Evolutionary conservation across 2,113 vertebrate species (phyloP).

Genomic region (Amphilophus citrinellus): DNA sequence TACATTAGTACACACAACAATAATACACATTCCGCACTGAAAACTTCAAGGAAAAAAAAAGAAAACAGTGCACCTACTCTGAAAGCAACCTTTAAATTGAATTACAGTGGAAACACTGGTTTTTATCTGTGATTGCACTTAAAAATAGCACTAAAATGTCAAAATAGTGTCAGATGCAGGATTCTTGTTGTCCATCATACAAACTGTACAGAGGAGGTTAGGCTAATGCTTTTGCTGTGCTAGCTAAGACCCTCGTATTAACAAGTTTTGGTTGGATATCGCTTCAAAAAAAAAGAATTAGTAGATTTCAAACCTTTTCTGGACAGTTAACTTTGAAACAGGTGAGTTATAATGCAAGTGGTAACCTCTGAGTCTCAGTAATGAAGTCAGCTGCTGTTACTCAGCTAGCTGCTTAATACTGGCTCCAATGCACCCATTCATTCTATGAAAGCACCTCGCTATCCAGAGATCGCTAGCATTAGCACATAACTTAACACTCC

Average conservation of each 20-base stretch:
- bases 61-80: neutral
- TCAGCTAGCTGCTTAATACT: neutral
- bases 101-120: neutral
- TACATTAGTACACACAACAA: neutral
- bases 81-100: neutral
- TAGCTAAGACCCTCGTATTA: neutral
- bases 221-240: neutral
- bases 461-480: neutral
- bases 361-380: neutral
- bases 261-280: neutral
- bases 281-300: neutral
- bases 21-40: conserved; percentile 7
- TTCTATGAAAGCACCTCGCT: neutral
- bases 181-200: neutral
- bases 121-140: neutral
- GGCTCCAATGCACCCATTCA: neutral
- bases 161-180: neutral
- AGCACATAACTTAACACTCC: neutral
- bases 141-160: neutral
- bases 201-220: neutral
- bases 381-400: too few relatives aligned
- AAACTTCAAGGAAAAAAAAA: conserved; percentile 28
- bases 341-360: neutral
- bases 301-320: neutral
- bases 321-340: neutral